Evolutionary conservation across 2,888 invertebrate species (phyloP).

Genomic region (Dynastes tityus): DNA sequence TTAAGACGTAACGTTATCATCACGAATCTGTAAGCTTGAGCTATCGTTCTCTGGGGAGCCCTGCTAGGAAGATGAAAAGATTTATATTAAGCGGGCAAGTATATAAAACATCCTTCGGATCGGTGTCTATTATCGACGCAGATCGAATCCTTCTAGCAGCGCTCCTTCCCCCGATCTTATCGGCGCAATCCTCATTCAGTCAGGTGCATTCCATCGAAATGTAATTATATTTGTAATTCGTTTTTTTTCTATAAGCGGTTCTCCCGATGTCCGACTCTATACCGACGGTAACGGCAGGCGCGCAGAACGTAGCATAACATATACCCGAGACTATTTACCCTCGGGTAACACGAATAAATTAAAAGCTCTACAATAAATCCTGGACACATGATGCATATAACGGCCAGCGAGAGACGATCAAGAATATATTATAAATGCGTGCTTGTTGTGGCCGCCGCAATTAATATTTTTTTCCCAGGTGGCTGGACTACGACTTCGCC

Average conservation of each 20-base stretch:
- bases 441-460: slow-evolving; percentile 64
- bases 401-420: slow-evolving; percentile 60
- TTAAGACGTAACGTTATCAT: no score
- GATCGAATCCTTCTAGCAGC: slow-evolving; percentile 41
- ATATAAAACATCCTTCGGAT: slow-evolving; percentile 16
- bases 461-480: slow-evolving; percentile 65
- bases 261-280: slow-evolving; percentile 62
- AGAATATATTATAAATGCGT: slow-evolving; percentile 68
- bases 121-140: slow-evolving; percentile 6
- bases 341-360: slow-evolving; percentile 67
- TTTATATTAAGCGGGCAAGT: no score
- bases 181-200: slow-evolving; percentile 58
- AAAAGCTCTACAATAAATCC: slow-evolving; percentile 70
- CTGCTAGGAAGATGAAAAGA: no score
- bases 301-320: slow-evolving; percentile 59
- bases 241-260: slow-evolving; percentile 64
- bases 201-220: slow-evolving; percentile 66
- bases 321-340: slow-evolving; percentile 65
- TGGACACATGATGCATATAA: slow-evolving; percentile 67
- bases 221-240: slow-evolving; percentile 67
- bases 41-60: no score
- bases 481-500: slow-evolving; percentile 59
- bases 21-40: no score
- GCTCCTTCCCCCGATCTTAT: slow-evolving; percentile 45
- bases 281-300: slow-evolving; percentile 21